phyloP scores from a whole-genome alignment of 2,888 invertebrate genomes.

The Stenurella melanura region DNA sequence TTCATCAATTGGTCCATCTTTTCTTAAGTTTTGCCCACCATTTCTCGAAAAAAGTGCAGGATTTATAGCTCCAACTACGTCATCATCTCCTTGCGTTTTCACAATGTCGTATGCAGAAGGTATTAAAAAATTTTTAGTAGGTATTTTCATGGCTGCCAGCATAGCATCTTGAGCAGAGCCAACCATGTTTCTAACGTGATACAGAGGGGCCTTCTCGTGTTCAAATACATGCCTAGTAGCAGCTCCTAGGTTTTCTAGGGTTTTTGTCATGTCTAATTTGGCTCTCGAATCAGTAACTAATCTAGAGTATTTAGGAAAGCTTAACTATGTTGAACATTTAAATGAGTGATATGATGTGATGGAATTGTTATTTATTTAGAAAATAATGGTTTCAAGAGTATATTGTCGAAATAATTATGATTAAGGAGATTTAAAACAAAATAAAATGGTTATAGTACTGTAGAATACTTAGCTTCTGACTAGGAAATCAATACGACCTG shows the following conservation, averaged over 20 bases:
- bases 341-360: not conserved
- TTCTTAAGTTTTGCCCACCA: not conserved
- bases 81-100: slow-evolving; percentile 45
- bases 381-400: too few relatives aligned
- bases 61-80: slow-evolving; percentile 42
- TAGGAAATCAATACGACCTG: too few relatives aligned
- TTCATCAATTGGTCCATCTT: slow-evolving; percentile 38
- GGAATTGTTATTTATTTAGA: not conserved
- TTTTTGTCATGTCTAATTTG: slow-evolving; percentile 69
- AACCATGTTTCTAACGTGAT: slow-evolving; percentile 68
- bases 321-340: slow-evolving; percentile 12
- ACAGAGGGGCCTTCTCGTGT: slow-evolving; percentile 68
- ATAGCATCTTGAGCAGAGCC: slow-evolving; percentile 68
- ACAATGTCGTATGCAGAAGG: slow-evolving; percentile 69
- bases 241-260: slow-evolving; percentile 68
- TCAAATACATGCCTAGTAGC: slow-evolving; percentile 68
- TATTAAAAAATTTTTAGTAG: slow-evolving; percentile 68
- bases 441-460: too few relatives aligned
- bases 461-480: too few relatives aligned
- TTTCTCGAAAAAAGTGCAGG: slow-evolving; percentile 40
- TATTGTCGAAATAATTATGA: too few relatives aligned
- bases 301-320: slow-evolving; percentile 46
- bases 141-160: slow-evolving; percentile 67
- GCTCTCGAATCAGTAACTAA: slow-evolving; percentile 65
- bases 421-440: too few relatives aligned